Evolutionary conservation across 2,113 vertebrate genomes (phyloP).

Genomic region (Shinisaurus crocodilurus): DNA sequence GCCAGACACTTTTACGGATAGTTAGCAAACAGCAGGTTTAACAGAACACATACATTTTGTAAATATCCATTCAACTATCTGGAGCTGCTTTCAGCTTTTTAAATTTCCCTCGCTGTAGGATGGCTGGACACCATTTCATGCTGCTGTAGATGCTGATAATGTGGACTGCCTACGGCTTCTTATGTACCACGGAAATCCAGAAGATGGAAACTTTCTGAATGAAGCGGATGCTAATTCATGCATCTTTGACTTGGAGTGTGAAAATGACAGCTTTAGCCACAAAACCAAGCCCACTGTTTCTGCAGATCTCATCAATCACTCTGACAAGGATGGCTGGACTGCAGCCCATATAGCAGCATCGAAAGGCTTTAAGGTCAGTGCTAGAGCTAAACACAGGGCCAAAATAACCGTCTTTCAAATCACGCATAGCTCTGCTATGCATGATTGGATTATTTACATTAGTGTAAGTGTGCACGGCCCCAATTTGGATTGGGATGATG

Average conservation of each 20-base stretch:
- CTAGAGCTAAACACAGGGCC: too few species aligned
- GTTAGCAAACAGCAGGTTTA: neutral
- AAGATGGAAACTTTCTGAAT: conserved; percentile 46
- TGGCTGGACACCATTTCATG: conserved; percentile 89
- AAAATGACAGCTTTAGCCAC: conserved; percentile 55
- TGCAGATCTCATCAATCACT: conserved; percentile 86
- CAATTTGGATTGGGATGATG: too few species aligned
- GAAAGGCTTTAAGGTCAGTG: conserved; percentile 91
- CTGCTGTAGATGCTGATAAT: conserved; percentile 87
- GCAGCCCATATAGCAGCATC: conserved; percentile 94
- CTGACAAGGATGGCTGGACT: conserved; percentile 92
- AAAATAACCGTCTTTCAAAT: too few species aligned
- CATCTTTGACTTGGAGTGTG: conserved; percentile 59
- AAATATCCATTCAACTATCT: neutral
- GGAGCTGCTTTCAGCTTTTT: conserved; percentile 21
- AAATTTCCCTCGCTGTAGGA: conserved; percentile 77
- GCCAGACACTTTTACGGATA: neutral
- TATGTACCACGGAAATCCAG: conserved; percentile 74
- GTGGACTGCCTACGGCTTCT: conserved; percentile 88
- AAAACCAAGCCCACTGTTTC: conserved; percentile 71
- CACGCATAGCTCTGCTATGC: too few species aligned
- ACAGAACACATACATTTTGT: neutral
- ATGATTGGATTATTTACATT: too few species aligned
- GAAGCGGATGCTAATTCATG: conserved; percentile 49
- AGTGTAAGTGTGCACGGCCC: too few species aligned